These are phyloP conservation scores for Acleris cristana DNA, from an alignment of 2,888 invertebrate genomes.

Conservation along the genomic window DNA sequence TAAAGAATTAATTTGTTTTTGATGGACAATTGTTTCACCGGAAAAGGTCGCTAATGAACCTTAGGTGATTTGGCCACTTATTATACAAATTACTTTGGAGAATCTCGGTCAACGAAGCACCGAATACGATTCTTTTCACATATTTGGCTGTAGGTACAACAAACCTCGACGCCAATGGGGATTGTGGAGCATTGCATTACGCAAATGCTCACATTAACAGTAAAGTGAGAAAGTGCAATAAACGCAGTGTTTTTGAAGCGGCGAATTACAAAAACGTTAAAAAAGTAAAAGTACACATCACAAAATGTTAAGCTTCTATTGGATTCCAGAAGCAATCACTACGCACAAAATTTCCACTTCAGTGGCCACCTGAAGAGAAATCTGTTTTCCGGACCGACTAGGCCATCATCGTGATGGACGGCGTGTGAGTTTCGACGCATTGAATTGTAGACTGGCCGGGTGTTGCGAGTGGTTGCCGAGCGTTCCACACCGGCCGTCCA, in stretches of 20 bases:
- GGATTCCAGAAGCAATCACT: conserved; percentile 57
- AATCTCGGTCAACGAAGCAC: conserved; percentile 48
- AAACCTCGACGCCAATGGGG: conserved; percentile 32
- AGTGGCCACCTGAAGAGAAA: conserved; percentile 72
- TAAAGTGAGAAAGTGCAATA: conserved; percentile 39
- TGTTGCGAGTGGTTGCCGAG: conserved; percentile 73
- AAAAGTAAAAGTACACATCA: conserved; percentile 69
- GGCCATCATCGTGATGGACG: conserved; percentile 80
- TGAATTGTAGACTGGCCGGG: conserved; percentile 81
- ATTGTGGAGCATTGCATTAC: conserved; percentile 38
- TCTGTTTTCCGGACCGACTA: conserved; percentile 74
- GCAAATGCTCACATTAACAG: conserved; percentile 34
- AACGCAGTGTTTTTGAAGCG: conserved; percentile 20
- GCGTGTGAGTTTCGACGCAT: conserved; percentile 82
- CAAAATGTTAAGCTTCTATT: conserved; percentile 74
- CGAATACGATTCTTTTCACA: conserved; percentile 36
- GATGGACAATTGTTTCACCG: conserved; percentile 75
- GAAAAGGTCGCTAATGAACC: conserved; percentile 66
- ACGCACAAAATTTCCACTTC: conserved; percentile 63
- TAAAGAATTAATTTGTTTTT: conserved; percentile 76
- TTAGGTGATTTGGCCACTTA: conserved; percentile 53
- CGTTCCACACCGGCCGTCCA: conserved; percentile 82
- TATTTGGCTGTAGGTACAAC: conserved; percentile 33
- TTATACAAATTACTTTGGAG: conserved; percentile 47
- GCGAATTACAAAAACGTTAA: conserved; percentile 33